Base-by-base conservation (phyloP, 1,140 invertebrate genomes). In the Cotesia vestalis region DNA sequence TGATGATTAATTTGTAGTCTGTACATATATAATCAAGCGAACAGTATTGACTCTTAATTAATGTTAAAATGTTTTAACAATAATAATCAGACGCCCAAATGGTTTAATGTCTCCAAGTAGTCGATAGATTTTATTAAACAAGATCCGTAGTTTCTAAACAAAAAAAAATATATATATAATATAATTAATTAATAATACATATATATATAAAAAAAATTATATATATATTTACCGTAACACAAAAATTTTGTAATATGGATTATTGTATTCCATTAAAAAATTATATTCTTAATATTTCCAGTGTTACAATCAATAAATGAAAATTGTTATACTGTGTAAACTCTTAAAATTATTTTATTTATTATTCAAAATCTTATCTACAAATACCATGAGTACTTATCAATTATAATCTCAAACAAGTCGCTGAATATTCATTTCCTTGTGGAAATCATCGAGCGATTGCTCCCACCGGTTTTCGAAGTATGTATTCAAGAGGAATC, bases 391-490 rank as follows among this genome's bases (percentile, higher is more conserved):
- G 27, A 3, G 3, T 27, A 27, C 27, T 9, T 36, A 34, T 55
- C 35, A 27, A 52, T 14, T 12, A 38, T n/a, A 40, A 14, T 27
- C 27, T 75, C 73, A 77, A 2, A 76, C 72, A 11, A 83, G 74
- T 38, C 76, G 77, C 5, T 68, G 82, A 74, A 94, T 93, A 77
- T 93, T 92, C 81, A 93, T 89, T 87, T 95, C 93, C 72, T 87
- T 87, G 76, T 95, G 90, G 76, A 99, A 90, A 27, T 98, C 95
- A 63, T 88, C 80, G 4, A 98, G 85, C 51, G 93, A 87, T 85
- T 97, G 94, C 62, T 98, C 94, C 96, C 96, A 98, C 74, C 96
- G 89, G 88, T 96, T 93, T 84, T 99, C 97, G 90, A 92, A 98
- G 86, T 96, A 98, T 55, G 98, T 88, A 77, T 91, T 91, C 86